These are phyloP conservation scores for Psammodynastes pulverulentus DNA, from an alignment of 2,113 vertebrate genomes.

Conservation along the genomic window DNA sequence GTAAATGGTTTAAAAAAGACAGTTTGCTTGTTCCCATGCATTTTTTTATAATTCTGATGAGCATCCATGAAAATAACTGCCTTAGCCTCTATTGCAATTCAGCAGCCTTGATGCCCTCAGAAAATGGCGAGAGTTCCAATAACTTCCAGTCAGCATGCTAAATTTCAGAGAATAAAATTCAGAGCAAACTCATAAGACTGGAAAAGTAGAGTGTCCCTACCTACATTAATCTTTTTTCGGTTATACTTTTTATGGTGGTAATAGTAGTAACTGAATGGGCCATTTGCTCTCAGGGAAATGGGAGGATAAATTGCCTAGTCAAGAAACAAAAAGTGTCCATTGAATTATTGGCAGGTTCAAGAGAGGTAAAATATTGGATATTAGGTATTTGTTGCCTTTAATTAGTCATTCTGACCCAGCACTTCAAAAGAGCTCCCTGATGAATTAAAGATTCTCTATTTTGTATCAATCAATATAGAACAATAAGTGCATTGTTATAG, in stretches of 20 bases:
- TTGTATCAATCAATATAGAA: background rate
- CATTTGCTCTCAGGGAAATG: background rate
- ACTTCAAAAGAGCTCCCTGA: background rate
- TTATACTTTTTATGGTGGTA: background rate
- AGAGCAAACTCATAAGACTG: background rate
- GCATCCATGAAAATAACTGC: background rate
- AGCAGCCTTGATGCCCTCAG: background rate
- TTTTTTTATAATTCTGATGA: background rate
- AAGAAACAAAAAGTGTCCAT: background rate
- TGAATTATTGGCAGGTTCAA: background rate
- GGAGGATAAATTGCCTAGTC: background rate
- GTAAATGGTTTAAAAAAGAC: background rate
- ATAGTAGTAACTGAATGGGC: background rate
- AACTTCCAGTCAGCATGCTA: background rate
- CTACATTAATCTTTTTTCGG: background rate
- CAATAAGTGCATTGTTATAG: background rate
- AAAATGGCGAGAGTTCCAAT: background rate
- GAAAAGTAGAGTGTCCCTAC: background rate
- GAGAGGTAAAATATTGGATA: background rate
- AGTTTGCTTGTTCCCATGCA: background rate
- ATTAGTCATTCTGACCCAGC: conserved; percentile 14
- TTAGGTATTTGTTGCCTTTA: conserved; percentile 3
- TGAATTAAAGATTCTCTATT: conserved; percentile 12
- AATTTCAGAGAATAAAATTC: background rate
- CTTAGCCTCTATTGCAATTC: background rate